phyloP scores from a whole-genome alignment of 2,797 vertebrate genomes.

The Clarias pachynema region DNA sequence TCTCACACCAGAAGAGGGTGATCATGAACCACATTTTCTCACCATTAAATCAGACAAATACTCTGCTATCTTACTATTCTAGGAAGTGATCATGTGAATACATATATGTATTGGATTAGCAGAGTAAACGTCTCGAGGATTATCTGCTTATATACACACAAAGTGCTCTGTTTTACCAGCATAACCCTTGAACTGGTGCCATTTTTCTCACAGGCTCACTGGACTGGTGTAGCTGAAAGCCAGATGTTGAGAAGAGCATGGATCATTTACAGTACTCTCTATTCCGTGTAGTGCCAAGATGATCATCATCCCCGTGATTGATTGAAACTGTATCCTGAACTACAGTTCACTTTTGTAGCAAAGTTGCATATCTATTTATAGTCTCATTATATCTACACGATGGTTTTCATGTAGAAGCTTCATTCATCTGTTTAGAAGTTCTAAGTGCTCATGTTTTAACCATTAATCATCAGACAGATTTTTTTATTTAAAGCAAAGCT shows the following conservation, averaged over 20 bases:
- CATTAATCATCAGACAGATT: background rate
- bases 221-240: background rate
- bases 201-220: background rate
- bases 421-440: background rate
- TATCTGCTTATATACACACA: slow-evolving; percentile 17
- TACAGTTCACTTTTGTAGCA: background rate
- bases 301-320: background rate
- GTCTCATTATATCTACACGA: background rate
- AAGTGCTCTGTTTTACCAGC: slow-evolving; percentile 2
- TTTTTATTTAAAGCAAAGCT: background rate
- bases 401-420: background rate
- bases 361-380: background rate
- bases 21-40: slow-evolving; percentile 39
- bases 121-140: slow-evolving; percentile 13
- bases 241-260: background rate
- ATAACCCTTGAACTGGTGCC: background rate
- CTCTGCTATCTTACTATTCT: slow-evolving; percentile 1
- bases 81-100: slow-evolving; percentile 1
- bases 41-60: background rate
- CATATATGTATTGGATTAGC: background rate
- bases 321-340: background rate
- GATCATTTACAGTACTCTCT: background rate
- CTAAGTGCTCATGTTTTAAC: background rate
- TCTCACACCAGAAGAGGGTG: slow-evolving; percentile 53
- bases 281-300: background rate